Evolutionary conservation across 2,113 vertebrate species (phyloP).

Genomic region (Leptobrachium ailaonicum): DNA sequence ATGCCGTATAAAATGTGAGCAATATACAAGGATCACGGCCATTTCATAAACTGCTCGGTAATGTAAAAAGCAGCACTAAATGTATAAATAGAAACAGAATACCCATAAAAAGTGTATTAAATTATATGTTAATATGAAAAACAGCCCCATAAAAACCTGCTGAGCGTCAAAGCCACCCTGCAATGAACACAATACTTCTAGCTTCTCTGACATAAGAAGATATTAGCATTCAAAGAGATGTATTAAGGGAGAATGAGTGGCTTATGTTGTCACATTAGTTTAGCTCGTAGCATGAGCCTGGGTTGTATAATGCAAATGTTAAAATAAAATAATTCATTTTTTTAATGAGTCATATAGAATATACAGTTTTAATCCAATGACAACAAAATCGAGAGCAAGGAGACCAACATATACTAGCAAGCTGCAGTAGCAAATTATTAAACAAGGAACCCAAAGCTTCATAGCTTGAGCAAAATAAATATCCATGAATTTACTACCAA

Average conservation of each 20-base stretch:
- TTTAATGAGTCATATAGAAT: constrained; percentile 36
- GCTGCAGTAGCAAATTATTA: neutral
- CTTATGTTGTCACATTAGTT: constrained; percentile 18
- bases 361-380: constrained; percentile 17
- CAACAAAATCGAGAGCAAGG: neutral
- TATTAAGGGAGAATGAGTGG: constrained; percentile 12
- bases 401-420: neutral
- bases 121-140: too few relatives aligned
- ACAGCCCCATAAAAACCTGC: too few relatives aligned
- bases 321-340: constrained; percentile 25
- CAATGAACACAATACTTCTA: neutral
- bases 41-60: too few relatives aligned
- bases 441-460: constrained; percentile 37
- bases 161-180: too few relatives aligned
- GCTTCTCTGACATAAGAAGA: neutral
- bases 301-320: constrained; percentile 22
- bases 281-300: neutral
- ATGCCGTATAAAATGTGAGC: too few relatives aligned
- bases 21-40: too few relatives aligned
- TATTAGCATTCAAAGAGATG: constrained; percentile 27
- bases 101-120: too few relatives aligned
- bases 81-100: too few relatives aligned
- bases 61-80: too few relatives aligned
- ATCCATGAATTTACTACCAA: neutral
- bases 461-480: constrained; percentile 17